phyloP scores from a whole-genome alignment of 2,113 vertebrate genomes.

The Pandion haliaetus region DNA sequence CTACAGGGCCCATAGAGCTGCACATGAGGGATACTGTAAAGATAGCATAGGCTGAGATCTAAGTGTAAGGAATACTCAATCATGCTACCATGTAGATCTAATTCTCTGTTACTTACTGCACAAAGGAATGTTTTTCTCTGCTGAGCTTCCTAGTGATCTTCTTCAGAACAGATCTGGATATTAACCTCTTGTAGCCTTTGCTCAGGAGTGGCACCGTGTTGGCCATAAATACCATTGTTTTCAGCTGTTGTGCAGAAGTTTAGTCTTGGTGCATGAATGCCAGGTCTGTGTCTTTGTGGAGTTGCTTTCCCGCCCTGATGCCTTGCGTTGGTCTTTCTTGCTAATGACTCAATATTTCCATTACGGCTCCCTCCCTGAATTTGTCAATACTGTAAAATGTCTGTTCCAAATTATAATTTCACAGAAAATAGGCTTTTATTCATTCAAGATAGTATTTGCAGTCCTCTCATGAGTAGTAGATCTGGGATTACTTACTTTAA shows the following conservation, averaged over 20 bases:
- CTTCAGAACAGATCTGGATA: not conserved
- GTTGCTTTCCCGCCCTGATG: not conserved
- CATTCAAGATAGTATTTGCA: not conserved
- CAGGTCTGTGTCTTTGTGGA: not conserved
- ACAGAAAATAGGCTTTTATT: not conserved
- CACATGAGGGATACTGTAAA: fast-evolving
- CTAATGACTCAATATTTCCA: not conserved
- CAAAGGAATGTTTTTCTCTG: not conserved
- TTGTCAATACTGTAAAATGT: not conserved
- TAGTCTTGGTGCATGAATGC: not conserved
- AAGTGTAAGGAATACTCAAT: not conserved
- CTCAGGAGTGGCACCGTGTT: not conserved
- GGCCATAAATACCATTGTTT: not conserved
- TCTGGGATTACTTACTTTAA: not conserved
- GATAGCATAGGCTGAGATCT: not conserved
- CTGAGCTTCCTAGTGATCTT: not conserved
- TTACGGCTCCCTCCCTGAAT: not conserved
- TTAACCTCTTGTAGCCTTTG: not conserved
- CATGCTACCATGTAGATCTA: fast-evolving
- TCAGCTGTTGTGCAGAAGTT: not conserved
- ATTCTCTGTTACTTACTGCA: not conserved
- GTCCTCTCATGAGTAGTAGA: not conserved
- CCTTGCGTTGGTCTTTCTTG: not conserved
- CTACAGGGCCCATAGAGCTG: not conserved
- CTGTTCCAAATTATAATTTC: not conserved